Conservation (phyloP, 2,797 vertebrate species). For the Eleutherodactylus coqui region DNA sequence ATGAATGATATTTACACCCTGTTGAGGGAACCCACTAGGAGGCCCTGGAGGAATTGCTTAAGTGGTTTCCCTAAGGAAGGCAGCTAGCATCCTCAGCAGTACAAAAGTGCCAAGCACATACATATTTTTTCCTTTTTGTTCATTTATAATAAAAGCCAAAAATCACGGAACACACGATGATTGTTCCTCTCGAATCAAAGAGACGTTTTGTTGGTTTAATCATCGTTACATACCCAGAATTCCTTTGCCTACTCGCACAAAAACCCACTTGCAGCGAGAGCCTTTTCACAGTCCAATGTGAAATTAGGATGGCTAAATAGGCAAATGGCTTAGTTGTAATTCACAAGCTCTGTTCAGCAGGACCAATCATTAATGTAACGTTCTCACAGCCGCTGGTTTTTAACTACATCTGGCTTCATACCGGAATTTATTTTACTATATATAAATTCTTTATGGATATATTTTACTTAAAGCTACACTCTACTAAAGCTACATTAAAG, state of each 20-base stretch:
- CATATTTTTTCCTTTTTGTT: constrained; percentile 22
- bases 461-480: constrained; percentile 63
- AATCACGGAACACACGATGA: constrained; percentile 47
- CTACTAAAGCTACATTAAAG: constrained; percentile 64
- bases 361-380: constrained; percentile 59
- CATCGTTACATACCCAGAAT: constrained; percentile 68
- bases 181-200: constrained; percentile 69
- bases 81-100: constrained; percentile 13
- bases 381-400: constrained; percentile 63
- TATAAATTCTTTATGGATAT: constrained; percentile 49
- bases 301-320: constrained; percentile 19
- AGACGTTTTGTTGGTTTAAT: constrained; percentile 65
- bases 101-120: constrained; percentile 33
- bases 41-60: constrained; percentile 8
- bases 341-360: constrained; percentile 34
- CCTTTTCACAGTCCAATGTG: constrained; percentile 30
- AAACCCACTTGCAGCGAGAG: constrained; percentile 69
- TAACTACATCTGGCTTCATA: constrained; percentile 42
- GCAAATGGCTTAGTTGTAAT: constrained; percentile 8
- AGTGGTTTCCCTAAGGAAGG: constrained; percentile 26
- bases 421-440: constrained; percentile 43
- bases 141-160: constrained; percentile 47
- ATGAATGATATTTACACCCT: constrained; percentile 46
- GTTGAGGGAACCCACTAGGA: constrained; percentile 30
- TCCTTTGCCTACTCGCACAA: constrained; percentile 66